A percentile compares a stretch with the other conserved stretches of the same genome.
These are phyloP conservation scores for Enteromius mattozi DNA, from an alignment of 2,797 vertebrate species.

Conservation along the genomic window DNA sequence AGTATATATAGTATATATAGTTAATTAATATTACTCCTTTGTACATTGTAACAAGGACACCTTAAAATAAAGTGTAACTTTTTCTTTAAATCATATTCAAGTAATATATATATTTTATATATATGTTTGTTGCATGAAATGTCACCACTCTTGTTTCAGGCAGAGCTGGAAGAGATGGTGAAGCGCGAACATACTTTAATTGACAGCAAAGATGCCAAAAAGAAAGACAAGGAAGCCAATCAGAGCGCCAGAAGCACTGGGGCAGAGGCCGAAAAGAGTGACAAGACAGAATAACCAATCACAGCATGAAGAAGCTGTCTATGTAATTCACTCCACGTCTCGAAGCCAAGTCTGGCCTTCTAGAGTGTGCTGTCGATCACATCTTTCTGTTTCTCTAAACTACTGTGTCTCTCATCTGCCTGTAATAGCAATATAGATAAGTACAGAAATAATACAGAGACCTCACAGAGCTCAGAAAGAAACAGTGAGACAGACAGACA, in stretches of 20 bases:
- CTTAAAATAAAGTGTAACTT: background rate
- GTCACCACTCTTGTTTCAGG: constrained; percentile 69
- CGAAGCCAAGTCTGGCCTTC: background rate
- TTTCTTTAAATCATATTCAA: background rate
- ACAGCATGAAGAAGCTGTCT: background rate
- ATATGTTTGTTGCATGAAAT: background rate
- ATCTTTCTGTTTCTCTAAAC: constrained; percentile 24
- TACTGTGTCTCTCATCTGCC: background rate
- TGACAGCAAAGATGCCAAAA: constrained; percentile 72
- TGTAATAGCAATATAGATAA: constrained; percentile 17
- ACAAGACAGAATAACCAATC: constrained; percentile 69
- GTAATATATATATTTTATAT: background rate
- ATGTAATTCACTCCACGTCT: background rate
- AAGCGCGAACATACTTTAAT: constrained; percentile 83
- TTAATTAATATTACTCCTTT: background rate
- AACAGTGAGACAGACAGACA: background rate
- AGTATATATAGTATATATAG: background rate
- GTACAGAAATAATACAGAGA: background rate
- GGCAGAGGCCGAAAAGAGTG: constrained; percentile 58
- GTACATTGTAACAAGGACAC: background rate
- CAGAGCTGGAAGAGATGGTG: constrained; percentile 86
- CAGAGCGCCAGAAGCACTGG: constrained; percentile 59
- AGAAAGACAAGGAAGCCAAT: constrained; percentile 49
- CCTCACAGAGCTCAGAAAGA: background rate
- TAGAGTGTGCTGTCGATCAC: background rate